Evolutionary conservation across 2,888 invertebrate genomes (phyloP).

Genomic region (Ephialtes manifestator): DNA sequence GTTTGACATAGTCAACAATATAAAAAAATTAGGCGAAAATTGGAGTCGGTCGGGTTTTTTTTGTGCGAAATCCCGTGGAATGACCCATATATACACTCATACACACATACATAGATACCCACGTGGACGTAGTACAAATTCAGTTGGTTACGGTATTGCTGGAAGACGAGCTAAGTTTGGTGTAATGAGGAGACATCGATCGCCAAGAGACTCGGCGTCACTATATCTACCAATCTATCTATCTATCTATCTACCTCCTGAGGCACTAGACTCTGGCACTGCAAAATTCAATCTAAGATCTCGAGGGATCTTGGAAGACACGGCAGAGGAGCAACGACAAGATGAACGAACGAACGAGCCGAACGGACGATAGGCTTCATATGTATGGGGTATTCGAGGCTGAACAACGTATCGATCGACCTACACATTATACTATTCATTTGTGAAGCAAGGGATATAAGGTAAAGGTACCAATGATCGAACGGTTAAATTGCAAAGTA

Average conservation of each 20-base stretch:
- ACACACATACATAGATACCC: neutral
- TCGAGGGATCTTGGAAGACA: slow-evolving; percentile 18
- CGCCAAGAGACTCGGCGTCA: slow-evolving; percentile 13
- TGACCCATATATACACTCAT: too few species aligned
- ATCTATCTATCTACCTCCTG: slow-evolving; percentile 17
- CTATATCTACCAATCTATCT: slow-evolving; percentile 15
- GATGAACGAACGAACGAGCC: slow-evolving; percentile 17
- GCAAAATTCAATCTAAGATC: slow-evolving; percentile 34
- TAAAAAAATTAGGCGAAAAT: too few species aligned
- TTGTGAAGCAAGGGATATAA: neutral
- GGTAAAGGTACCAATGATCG: too few species aligned
- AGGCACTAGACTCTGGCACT: slow-evolving; percentile 11
- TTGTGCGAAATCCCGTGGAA: too few species aligned
- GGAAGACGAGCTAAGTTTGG: slow-evolving; percentile 17
- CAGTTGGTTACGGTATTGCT: slow-evolving; percentile 18
- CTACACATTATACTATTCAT: neutral
- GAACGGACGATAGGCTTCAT: neutral
- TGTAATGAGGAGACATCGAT: slow-evolving; percentile 26
- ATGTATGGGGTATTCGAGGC: neutral
- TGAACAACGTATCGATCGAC: slow-evolving; percentile 17
- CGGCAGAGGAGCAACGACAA: slow-evolving; percentile 11
- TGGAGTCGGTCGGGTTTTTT: too few species aligned
- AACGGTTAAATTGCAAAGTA: too few species aligned
- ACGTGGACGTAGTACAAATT: neutral
- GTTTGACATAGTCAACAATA: too few species aligned